These are phyloP conservation scores for Seriola aureovittata DNA, from an alignment of 2,113 vertebrate species.

Conservation along the genomic window DNA sequence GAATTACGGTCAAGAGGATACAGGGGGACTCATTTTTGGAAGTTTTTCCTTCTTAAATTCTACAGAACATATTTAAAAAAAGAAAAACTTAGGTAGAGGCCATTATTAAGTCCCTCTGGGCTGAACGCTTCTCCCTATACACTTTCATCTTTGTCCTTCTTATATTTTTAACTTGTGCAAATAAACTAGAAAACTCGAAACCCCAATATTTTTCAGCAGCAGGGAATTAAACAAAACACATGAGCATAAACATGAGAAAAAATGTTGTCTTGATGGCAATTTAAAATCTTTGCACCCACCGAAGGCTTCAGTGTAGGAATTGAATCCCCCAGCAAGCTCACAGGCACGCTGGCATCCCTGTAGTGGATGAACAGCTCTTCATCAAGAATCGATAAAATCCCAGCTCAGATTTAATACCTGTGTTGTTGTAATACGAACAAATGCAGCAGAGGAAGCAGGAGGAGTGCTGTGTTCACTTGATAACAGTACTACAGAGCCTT, in stretches of 20 bases:
- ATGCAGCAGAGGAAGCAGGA: background rate
- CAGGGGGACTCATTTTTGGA: background rate
- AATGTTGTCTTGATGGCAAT: background rate
- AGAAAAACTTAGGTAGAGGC: background rate
- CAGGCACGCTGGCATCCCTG: conserved; percentile 12
- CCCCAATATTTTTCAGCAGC: background rate
- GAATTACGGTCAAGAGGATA: background rate
- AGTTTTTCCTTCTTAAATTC: background rate
- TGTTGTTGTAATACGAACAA: background rate
- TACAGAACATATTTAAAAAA: background rate
- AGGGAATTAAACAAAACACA: background rate
- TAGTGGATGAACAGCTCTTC: background rate
- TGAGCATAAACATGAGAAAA: background rate
- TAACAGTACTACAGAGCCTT: background rate
- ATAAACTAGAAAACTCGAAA: background rate
- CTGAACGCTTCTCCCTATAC: background rate
- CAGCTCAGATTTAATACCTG: background rate
- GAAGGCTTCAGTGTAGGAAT: background rate
- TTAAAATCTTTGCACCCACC: background rate
- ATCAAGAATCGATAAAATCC: background rate
- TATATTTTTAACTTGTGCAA: conserved; percentile 9
- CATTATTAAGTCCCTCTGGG: conserved; percentile 8
- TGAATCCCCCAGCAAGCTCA: background rate
- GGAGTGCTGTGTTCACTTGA: background rate
- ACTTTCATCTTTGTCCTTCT: background rate